Evolutionary conservation across 2,113 vertebrate genomes (phyloP).

Genomic region (Nettapus auritus): DNA sequence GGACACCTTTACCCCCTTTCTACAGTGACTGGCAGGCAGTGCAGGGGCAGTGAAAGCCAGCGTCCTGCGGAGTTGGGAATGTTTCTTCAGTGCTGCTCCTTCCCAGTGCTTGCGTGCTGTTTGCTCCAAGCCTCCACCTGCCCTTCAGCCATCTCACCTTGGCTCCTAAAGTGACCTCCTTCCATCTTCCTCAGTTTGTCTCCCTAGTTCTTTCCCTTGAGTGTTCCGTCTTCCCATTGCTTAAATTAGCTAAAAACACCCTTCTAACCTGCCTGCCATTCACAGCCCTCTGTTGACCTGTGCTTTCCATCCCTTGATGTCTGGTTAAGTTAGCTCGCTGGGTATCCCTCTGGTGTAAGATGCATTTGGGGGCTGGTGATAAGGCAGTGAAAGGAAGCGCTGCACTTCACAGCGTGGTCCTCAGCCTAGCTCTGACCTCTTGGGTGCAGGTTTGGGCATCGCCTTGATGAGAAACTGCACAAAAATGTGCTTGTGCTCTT

Average conservation of each 20-base stretch:
- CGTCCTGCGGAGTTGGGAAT: neutral
- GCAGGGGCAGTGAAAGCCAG: neutral
- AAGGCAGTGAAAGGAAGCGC: accelerated
- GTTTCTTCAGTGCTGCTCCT: neutral
- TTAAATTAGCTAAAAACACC: neutral
- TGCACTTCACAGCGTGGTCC: neutral
- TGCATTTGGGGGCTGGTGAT: neutral
- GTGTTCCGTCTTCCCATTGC: neutral
- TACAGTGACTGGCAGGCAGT: neutral
- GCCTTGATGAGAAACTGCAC: neutral
- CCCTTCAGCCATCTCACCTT: neutral
- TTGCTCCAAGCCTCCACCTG: neutral
- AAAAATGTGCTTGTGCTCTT: neutral
- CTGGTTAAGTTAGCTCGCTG: neutral
- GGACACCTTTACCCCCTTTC: neutral
- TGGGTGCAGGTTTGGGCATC: accelerated
- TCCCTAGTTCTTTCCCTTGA: neutral
- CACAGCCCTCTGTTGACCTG: neutral
- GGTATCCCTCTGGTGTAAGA: neutral
- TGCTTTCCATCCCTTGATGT: neutral
- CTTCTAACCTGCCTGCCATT: neutral
- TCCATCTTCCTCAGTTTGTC: neutral
- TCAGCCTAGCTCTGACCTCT: neutral
- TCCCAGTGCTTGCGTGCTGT: neutral
- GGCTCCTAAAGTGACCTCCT: neutral